phyloP scores from a whole-genome alignment of 1,140 invertebrate genomes.

The Melipona quadrifasciata region DNA sequence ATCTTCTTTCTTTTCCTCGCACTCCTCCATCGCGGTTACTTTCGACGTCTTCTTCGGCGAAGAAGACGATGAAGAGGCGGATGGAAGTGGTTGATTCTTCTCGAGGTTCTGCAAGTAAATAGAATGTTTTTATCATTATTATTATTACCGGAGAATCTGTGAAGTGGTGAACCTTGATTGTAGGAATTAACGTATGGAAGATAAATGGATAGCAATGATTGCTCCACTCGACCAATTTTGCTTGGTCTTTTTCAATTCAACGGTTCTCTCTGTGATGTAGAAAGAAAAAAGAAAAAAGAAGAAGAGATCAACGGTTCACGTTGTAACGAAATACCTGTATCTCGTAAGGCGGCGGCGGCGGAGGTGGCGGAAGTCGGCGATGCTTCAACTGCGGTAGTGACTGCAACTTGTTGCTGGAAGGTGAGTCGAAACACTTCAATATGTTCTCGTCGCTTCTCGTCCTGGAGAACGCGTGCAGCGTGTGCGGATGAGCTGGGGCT shows the following conservation, averaged over 20 bases:
- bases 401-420: conserved; percentile 72
- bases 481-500: conserved; percentile 80
- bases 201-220: too few species aligned
- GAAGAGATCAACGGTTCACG: too few species aligned
- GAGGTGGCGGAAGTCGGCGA: conserved; percentile 87
- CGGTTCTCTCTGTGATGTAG: too few species aligned
- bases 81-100: conserved; percentile 78
- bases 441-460: conserved; percentile 91
- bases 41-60: conserved; percentile 53
- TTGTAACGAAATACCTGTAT: conserved; percentile 75
- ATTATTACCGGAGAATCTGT: too few species aligned
- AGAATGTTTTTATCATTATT: not conserved
- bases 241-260: too few species aligned
- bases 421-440: conserved; percentile 84
- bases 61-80: conserved; percentile 58
- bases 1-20: conserved; percentile 72
- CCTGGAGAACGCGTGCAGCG: conserved; percentile 83
- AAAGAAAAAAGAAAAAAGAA: too few species aligned
- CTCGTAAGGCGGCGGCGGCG: conserved; percentile 87
- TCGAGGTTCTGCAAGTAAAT: conserved; percentile 73
- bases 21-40: conserved; percentile 43
- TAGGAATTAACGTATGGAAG: too few species aligned
- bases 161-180: too few species aligned
- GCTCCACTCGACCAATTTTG: too few species aligned
- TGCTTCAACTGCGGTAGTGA: conserved; percentile 83